Base-by-base conservation (phyloP, 2,888 invertebrate species). In the Pristionchus exspectatus region DNA sequence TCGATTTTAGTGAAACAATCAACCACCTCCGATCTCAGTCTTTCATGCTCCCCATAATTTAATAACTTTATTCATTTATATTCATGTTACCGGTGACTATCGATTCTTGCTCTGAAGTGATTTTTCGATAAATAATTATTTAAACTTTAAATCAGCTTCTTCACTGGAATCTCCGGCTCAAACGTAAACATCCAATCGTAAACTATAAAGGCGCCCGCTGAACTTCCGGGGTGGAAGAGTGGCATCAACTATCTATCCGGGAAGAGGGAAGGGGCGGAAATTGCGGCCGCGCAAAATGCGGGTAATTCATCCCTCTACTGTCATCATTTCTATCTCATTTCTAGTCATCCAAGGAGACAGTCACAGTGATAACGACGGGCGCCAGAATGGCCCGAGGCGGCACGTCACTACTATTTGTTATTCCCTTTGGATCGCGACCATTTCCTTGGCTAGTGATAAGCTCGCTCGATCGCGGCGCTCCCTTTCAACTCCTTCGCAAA, bases 371-470 rank as follows among this genome's bases (percentile, higher is more conserved):
- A 50, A 14, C 56, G 1, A 16, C 2, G 18, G 21, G 56, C 21
- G 21, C 56, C 18, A 14, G 21, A 56, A 56, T 56, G 56, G 56
- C 72, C 72, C 33, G 33, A 72, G 72, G 72, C 30, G 27, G 1
- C 74, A 18, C 38, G 74, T 74, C 74, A 74, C 38, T 24, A 38
- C 38, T 74, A 24, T 74, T 38, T 74, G 38, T 63, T 63, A 63
- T 63, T 63, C 63, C 10, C 63, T 18, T 27, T 27, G 21, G 54
- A 14, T 54, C 81, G 14, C 54, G 81, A 7, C 50, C 81, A n/a
- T 81, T 54, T 50, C 24, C 50, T 50, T 50, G 38, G 18, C 16
- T 27, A 50, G 81, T 81, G 81, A 81, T 81, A 81, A 81, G 50
- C 81, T 50, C 44, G 44, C 4, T 50, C 4, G 44, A 50, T 50